These are phyloP conservation scores for Zaprionus gabonicus DNA, from an alignment of 1,140 invertebrate genomes.

Conservation along the genomic window DNA sequence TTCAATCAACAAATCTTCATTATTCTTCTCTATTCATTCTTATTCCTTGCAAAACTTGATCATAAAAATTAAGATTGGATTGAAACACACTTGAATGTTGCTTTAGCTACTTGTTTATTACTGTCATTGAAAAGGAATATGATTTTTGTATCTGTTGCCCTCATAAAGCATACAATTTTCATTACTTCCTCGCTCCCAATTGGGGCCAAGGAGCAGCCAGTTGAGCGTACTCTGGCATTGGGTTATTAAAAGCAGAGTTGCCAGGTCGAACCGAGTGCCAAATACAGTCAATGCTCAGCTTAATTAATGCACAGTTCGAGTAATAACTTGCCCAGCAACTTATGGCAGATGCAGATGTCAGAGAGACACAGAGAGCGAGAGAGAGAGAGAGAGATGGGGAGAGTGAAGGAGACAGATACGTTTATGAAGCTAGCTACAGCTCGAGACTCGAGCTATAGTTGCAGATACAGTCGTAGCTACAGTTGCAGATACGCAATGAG, in stretches of 20 bases:
- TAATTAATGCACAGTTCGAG: slow-evolving; percentile 12
- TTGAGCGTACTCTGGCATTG: neutral
- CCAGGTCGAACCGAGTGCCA: neutral
- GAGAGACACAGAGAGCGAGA: neutral
- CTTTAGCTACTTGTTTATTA: neutral
- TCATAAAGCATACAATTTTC: neutral
- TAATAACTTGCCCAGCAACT: neutral
- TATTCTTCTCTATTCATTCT: too few relatives aligned
- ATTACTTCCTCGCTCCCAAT: neutral
- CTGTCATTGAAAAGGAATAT: neutral
- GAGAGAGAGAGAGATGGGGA: neutral
- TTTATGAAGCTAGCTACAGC: neutral
- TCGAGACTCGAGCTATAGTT: neutral
- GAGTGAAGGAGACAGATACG: neutral
- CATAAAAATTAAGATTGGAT: too few relatives aligned
- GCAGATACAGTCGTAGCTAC: neutral
- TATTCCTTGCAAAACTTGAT: too few relatives aligned
- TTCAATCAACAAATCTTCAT: too few relatives aligned
- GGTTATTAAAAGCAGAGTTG: neutral
- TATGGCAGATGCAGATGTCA: neutral
- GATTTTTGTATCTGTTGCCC: neutral
- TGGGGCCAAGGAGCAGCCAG: neutral
- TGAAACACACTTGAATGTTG: neutral
- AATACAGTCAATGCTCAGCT: neutral
- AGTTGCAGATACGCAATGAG: slow-evolving; percentile 4